Base-by-base conservation (phyloP, 1,140 invertebrate species). In the Caenorhabditis briggsae region DNA sequence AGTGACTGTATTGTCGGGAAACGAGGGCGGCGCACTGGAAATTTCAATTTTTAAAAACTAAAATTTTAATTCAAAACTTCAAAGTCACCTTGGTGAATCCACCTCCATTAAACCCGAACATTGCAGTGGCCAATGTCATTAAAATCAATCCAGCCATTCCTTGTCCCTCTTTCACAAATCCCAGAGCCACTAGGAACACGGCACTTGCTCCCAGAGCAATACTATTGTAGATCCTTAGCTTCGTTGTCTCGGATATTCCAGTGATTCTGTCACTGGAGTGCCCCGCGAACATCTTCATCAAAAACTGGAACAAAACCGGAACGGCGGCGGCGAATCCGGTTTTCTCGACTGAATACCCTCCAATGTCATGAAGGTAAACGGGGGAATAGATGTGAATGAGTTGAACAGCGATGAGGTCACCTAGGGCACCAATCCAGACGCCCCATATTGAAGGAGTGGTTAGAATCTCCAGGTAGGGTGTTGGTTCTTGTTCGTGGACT, bases 1-100 rank as follows among this genome's bases (percentile, higher is more conserved):
- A 92, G 82, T 92, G 91, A 25, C 59, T 87, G 82, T 92, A 90
- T 58, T 92, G 91, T n/a, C 91, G 89, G 20, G 91, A 91, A 48
- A 92, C 90, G 12, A 87, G 65, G 53, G 86, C 61, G 50, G 86
- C 86, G 65, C 86, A 87, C 86, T 87, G 70, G 50, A 84, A 65
- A 33, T 18, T 11, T 11, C 2, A n/a, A n/a, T n/a, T n/a, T n/a
- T n/a, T n/a, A n/a, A n/a, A n/a, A n/a, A n/a, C n/a, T n/a, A n/a
- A n/a, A n/a, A n/a, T n/a, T n/a, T n/a, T n/a, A n/a, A n/a, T n/a
- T n/a, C n/a, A n/a, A n/a, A n/a, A n/a, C n/a, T n/a, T n/a, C n/a
- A n/a, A n/a, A 5, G 14, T 58, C 14, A 87, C 86, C 86, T 87
- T 87, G 58, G 48, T 87, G 41, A 87, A 87, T 5, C 86, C 86